These are phyloP conservation scores for Perca schrenkii DNA, from an alignment of 2,113 vertebrate genomes.

Conservation along the genomic window DNA sequence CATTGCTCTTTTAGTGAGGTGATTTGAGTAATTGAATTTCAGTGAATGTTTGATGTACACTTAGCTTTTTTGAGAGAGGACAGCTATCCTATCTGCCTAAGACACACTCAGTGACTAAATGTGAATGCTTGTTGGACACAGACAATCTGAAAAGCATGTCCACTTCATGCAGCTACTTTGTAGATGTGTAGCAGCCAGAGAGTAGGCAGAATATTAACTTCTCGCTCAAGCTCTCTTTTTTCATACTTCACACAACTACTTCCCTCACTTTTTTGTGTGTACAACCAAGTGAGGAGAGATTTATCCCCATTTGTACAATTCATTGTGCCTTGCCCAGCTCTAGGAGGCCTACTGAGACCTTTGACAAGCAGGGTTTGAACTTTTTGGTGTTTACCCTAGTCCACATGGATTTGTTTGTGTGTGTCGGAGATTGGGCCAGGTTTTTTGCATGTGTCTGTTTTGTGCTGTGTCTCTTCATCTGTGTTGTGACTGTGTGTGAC, in stretches of 20 bases:
- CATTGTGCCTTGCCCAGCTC: not conserved
- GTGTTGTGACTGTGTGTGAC: not conserved
- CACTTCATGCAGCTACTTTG: not conserved
- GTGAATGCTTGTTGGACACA: not conserved
- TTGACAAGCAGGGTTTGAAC: not conserved
- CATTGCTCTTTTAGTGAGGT: not conserved
- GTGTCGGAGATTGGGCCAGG: not conserved
- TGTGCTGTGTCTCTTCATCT: not conserved
- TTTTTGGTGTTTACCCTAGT: not conserved
- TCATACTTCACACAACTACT: not conserved
- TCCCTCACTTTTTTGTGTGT: not conserved
- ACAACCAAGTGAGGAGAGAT: not conserved
- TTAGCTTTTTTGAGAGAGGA: not conserved
- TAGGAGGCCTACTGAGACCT: not conserved
- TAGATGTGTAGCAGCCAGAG: not conserved
- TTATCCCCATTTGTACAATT: not conserved
- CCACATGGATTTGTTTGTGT: not conserved
- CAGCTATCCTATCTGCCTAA: not conserved
- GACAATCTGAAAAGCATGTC: not conserved
- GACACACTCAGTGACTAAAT: not conserved
- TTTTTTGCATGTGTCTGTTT: conserved; percentile 15
- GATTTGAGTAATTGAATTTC: not conserved
- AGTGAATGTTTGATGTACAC: not conserved
- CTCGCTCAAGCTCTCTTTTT: not conserved
- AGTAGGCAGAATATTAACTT: not conserved